A percentile compares a stretch with the other conserved stretches of the same genome.
Conservation (phyloP, 1,140 invertebrate species). For the Drosophila miranda region DNA sequence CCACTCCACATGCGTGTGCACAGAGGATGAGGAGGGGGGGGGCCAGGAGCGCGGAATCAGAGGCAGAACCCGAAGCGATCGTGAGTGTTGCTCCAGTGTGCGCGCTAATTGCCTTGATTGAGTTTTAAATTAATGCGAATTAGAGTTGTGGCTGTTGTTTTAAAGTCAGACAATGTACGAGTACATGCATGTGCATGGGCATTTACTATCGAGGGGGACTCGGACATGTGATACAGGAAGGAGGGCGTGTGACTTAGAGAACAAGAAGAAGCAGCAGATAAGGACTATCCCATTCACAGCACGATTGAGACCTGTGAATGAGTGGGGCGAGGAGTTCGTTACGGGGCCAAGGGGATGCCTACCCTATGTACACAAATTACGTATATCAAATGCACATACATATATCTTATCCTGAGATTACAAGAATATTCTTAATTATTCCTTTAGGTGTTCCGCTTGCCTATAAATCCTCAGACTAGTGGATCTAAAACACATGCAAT, state of each 20-base stretch:
- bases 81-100: constrained; percentile 59
- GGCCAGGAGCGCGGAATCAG: constrained; percentile 7
- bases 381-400: too few species aligned
- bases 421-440: too few species aligned
- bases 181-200: constrained; percentile 9
- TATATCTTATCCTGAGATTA: too few species aligned
- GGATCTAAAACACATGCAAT: too few species aligned
- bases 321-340: not conserved
- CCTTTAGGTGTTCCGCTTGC: too few species aligned
- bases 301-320: not conserved
- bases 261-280: not conserved
- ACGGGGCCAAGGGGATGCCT: too few species aligned
- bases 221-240: constrained; percentile 18
- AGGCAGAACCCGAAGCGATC: constrained; percentile 23
- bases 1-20: constrained; percentile 28
- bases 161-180: constrained; percentile 47
- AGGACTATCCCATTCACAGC: constrained; percentile 7
- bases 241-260: not conserved
- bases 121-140: constrained; percentile 80
- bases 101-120: constrained; percentile 77
- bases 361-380: too few species aligned
- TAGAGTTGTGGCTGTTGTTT: constrained; percentile 63
- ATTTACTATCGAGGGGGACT: constrained; percentile 4
- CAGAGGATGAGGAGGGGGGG: constrained; percentile 13
- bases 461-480: too few species aligned